phyloP scores from a whole-genome alignment of 2,888 invertebrate genomes.

The Epinotia demarniana region DNA sequence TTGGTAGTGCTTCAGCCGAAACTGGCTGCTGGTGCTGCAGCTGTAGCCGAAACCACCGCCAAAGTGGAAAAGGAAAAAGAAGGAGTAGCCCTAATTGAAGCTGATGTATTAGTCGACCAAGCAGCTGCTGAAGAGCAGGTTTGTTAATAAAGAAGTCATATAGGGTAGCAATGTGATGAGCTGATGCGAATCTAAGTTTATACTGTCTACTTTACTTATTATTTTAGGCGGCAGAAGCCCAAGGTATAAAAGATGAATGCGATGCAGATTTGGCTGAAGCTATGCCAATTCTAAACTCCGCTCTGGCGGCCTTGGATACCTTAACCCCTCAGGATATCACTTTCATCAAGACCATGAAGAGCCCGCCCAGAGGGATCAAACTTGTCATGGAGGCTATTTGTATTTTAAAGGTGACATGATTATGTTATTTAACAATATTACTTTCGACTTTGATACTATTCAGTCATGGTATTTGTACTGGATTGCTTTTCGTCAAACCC shows the following conservation, averaged over 20 bases:
- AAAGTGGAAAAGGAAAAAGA: conserved; percentile 95
- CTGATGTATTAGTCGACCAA: conserved; percentile 92
- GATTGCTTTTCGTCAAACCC: background rate
- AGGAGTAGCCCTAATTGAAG: conserved; percentile 92
- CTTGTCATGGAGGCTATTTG: conserved; percentile 98
- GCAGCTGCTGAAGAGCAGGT: conserved; percentile 91
- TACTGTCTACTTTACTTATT: background rate
- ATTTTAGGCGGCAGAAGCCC: conserved; percentile 86
- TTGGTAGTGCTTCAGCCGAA: conserved; percentile 94
- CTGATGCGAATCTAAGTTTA: background rate
- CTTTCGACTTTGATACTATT: background rate
- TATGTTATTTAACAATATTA: background rate
- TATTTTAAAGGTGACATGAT: conserved; percentile 89
- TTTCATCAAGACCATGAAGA: conserved; percentile 98
- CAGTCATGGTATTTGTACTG: background rate
- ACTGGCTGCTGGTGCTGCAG: conserved; percentile 92
- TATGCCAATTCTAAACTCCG: conserved; percentile 94
- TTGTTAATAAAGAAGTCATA: background rate
- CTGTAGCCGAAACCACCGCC: conserved; percentile 94
- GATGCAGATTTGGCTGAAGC: conserved; percentile 96
- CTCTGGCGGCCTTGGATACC: conserved; percentile 94
- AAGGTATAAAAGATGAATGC: conserved; percentile 96
- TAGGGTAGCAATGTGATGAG: background rate
- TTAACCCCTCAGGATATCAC: conserved; percentile 96
- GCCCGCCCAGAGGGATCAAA: conserved; percentile 95